phyloP scores from a whole-genome alignment of 2,888 invertebrate species.

The Lithophane socia region DNA sequence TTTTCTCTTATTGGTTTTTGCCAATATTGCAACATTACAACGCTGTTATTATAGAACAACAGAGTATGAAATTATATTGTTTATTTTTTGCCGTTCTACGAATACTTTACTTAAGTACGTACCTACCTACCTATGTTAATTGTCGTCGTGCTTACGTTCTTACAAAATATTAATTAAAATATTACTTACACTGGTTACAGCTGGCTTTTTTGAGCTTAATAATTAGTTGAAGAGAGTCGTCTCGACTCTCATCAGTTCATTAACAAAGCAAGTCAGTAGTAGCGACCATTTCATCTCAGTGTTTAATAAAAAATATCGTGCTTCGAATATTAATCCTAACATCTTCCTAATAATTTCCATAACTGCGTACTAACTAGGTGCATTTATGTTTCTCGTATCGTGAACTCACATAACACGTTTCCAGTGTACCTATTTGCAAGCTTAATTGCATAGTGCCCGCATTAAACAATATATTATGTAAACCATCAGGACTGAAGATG shows the following conservation, averaged over 20 bases:
- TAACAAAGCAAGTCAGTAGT: background rate
- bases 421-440: constrained; percentile 32
- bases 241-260: background rate
- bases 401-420: constrained; percentile 47
- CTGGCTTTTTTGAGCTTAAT: background rate
- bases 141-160: background rate
- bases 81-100: background rate
- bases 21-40: constrained; percentile 24
- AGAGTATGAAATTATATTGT: background rate
- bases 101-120: background rate
- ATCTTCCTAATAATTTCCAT: background rate
- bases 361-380: background rate
- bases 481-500: constrained; percentile 56
- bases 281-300: background rate
- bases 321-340: background rate
- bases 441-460: constrained; percentile 56
- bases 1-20: constrained; percentile 45
- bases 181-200: background rate
- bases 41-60: constrained; percentile 17
- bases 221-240: background rate
- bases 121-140: no score
- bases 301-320: background rate
- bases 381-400: constrained; percentile 23
- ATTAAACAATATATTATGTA: constrained; percentile 53
- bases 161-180: background rate